phyloP scores from a whole-genome alignment of 2,797 vertebrate genomes.

The Varecia variegata region DNA sequence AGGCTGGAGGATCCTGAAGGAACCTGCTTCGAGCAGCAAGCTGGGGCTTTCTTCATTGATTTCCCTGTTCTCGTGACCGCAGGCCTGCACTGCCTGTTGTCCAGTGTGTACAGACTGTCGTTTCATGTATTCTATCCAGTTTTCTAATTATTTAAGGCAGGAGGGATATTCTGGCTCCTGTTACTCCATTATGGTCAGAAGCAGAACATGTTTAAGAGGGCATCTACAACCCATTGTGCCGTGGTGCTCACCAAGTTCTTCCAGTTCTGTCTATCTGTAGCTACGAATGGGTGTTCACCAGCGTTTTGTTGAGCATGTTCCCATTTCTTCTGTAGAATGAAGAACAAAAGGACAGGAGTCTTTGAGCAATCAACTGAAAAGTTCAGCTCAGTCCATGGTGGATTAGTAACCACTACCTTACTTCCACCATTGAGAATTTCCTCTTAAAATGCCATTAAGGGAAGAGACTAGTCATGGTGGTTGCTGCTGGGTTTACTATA shows the following conservation, averaged over 20 bases:
- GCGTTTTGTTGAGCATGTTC: background rate
- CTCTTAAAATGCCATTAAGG: background rate
- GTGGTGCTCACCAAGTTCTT: background rate
- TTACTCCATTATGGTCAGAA: background rate
- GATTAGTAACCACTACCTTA: background rate
- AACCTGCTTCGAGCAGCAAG: background rate
- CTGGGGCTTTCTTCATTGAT: background rate
- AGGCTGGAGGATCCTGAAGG: background rate
- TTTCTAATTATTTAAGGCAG: background rate
- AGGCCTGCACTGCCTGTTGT: background rate
- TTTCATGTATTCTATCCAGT: background rate
- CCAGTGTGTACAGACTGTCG: background rate
- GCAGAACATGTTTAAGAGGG: background rate
- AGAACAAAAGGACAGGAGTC: background rate
- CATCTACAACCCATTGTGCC: background rate
- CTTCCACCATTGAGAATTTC: background rate
- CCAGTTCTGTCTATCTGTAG: background rate
- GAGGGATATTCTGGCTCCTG: background rate
- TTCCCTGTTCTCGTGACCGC: background rate
- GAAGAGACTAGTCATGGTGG: background rate
- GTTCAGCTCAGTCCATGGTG: background rate
- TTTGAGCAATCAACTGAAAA: background rate
- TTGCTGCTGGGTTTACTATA: background rate
- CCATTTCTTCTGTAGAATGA: background rate
- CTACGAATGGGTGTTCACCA: background rate